Evolutionary conservation across 2,888 invertebrate species (phyloP).

Genomic region (Heliconius erato): DNA sequence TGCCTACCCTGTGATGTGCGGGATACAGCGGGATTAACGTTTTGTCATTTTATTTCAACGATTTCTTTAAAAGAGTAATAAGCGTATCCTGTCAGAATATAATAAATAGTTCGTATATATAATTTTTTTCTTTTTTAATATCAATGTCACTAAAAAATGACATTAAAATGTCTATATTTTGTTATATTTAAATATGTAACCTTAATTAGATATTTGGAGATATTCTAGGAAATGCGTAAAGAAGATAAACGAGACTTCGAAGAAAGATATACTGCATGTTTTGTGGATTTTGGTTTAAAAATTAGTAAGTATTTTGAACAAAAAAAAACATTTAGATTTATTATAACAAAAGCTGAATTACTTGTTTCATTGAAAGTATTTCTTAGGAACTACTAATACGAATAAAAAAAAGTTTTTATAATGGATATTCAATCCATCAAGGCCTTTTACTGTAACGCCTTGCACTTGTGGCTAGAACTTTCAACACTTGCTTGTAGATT

Average conservation of each 20-base stretch:
- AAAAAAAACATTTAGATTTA: no score
- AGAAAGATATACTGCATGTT: slow-evolving; percentile 77
- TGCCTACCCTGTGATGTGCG: no score
- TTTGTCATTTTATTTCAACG: no score
- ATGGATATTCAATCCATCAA: no score
- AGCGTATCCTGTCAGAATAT: background rate
- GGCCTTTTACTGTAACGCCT: no score
- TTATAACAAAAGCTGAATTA: no score
- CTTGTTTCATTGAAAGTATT: background rate
- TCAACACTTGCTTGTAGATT: no score
- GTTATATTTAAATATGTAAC: background rate
- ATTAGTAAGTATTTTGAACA: slow-evolving; percentile 63
- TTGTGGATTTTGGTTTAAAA: slow-evolving; percentile 78
- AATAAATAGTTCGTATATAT: background rate
- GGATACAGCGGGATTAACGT: no score
- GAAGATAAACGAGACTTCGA: slow-evolving; percentile 74
- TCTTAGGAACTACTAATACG: background rate
- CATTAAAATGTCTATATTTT: background rate
- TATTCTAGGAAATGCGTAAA: slow-evolving; percentile 66
- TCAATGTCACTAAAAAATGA: background rate
- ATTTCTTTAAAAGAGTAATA: no score
- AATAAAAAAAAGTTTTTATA: background rate
- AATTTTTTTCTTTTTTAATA: background rate
- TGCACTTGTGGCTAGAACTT: no score
- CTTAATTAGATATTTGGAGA: background rate